Percentiles rank a stretch among this genome's conserved stretches.
Conservation (phyloP, 2,113 vertebrate genomes). For the Cheirogaleus medius region DNA sequence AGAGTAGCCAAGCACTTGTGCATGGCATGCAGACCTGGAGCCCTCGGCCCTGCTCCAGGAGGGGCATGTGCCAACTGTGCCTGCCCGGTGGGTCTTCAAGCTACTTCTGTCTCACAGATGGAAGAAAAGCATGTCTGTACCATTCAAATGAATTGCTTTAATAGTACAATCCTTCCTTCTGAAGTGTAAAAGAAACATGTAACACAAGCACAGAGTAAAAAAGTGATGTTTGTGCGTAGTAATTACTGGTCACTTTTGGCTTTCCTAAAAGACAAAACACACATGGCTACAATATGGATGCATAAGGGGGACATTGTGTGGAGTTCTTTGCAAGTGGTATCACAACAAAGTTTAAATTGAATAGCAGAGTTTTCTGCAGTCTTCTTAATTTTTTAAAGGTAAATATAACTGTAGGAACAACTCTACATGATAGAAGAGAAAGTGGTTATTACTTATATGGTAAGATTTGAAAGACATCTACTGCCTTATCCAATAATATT, state of each 20-base stretch:
- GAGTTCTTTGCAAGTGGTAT: slow-evolving; percentile 22
- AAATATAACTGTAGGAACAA: slow-evolving; percentile 25
- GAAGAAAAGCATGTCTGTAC: background rate
- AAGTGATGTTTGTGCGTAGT: background rate
- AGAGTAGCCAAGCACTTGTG: background rate
- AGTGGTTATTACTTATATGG: background rate
- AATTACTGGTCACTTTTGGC: slow-evolving; percentile 45
- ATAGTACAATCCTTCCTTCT: slow-evolving; percentile 19
- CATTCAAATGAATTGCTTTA: background rate
- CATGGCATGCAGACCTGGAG: background rate
- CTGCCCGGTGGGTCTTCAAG: background rate
- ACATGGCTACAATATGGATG: background rate
- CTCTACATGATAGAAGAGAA: slow-evolving; percentile 22
- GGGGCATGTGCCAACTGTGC: background rate
- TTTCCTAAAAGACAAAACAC: slow-evolving; percentile 30
- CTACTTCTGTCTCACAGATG: background rate
- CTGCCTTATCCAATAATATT: background rate
- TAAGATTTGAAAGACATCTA: slow-evolving; percentile 28
- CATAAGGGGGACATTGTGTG: background rate
- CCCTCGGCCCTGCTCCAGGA: background rate
- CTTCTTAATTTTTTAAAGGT: background rate
- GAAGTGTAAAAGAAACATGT: slow-evolving; percentile 43
- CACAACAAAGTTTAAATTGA: slow-evolving; percentile 4
- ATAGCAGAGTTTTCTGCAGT: slow-evolving; percentile 1
- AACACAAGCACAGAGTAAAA: slow-evolving; percentile 30